A percentile compares a stretch with the other conserved stretches of the same genome.
Conservation (phyloP, 2,113 vertebrate genomes). For the Monopterus albus region DNA sequence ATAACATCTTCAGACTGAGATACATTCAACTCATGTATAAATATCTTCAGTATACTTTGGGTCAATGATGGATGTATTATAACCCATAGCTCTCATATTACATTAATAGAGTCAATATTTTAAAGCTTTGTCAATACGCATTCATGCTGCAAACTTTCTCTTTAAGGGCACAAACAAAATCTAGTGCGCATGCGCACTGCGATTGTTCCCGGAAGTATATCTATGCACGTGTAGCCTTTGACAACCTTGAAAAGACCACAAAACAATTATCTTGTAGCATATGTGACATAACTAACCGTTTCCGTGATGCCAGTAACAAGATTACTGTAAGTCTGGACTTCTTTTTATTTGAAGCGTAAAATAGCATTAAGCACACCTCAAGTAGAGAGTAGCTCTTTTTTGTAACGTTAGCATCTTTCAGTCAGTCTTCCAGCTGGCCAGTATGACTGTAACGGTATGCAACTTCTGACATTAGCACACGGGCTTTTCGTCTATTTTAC, state of each 20-base stretch:
- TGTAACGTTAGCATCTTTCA: slow-evolving; percentile 10
- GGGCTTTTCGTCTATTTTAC: background rate
- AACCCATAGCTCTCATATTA: too few species aligned
- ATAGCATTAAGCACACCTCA: fast-evolving
- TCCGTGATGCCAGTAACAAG: slow-evolving; percentile 66
- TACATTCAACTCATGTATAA: too few species aligned
- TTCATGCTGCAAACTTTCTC: too few species aligned
- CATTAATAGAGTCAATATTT: too few species aligned
- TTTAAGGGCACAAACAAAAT: background rate
- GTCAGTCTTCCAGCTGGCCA: background rate
- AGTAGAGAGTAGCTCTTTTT: fast-evolving
- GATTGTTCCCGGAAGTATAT: slow-evolving; percentile 58
- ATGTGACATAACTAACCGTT: background rate
- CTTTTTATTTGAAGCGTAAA: background rate
- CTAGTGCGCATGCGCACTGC: slow-evolving; percentile 39
- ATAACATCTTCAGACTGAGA: too few species aligned
- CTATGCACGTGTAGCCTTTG: slow-evolving; percentile 57
- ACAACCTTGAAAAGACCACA: slow-evolving; percentile 72
- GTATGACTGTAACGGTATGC: background rate
- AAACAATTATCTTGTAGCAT: background rate
- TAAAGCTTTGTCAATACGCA: too few species aligned
- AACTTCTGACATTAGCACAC: background rate
- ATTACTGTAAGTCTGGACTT: slow-evolving; percentile 69
- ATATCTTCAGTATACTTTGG: too few species aligned
- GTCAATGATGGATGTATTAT: too few species aligned